A percentile compares a stretch with the other conserved stretches of the same genome.
Evolutionary conservation across 2,888 invertebrate species (phyloP).

Genomic region (Buathra laborator): DNA sequence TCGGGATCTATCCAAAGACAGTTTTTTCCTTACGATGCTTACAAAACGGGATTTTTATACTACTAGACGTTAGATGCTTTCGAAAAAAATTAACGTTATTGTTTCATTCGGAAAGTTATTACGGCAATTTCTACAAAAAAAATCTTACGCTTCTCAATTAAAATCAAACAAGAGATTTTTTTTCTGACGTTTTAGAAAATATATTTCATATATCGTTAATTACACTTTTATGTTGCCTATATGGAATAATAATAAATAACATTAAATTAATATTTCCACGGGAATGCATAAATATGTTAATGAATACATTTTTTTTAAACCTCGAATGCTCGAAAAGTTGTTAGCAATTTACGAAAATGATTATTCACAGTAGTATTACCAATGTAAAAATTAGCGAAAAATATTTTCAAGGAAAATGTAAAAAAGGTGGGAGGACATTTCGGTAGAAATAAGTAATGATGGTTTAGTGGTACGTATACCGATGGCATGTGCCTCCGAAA

Average conservation of each 20-base stretch:
- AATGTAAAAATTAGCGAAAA: not conserved
- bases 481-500: constrained; percentile 4
- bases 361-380: constrained; percentile 7
- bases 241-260: no score
- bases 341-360: not conserved
- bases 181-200: no score
- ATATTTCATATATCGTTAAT: no score
- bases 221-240: no score
- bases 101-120: no score
- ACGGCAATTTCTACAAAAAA: no score
- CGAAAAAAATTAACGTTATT: not conserved
- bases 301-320: not conserved
- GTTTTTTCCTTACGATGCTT: constrained; percentile 17
- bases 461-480: not conserved
- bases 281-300: no score
- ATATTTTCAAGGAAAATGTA: not conserved
- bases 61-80: constrained; percentile 1
- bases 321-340: not conserved
- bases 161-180: no score
- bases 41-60: not conserved
- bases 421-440: constrained; percentile 36
- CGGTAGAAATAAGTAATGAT: constrained; percentile 57
- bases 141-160: no score
- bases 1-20: constrained; percentile 26
- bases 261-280: no score